These are phyloP conservation scores for Clarias macrocephalus DNA, from an alignment of 2,113 vertebrate genomes.

Conservation along the genomic window DNA sequence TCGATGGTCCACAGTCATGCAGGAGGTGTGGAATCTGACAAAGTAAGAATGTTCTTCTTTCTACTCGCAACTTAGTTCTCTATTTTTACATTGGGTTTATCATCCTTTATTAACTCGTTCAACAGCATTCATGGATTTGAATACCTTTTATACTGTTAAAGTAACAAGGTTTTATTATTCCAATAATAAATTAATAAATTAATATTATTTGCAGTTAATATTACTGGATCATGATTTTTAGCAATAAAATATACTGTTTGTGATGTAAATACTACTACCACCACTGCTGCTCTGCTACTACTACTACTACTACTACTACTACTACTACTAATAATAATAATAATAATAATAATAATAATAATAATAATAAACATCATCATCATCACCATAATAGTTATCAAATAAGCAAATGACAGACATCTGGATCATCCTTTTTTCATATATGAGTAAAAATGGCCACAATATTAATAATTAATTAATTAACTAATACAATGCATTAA, in stretches of 20 bases:
- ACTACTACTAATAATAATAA: background rate
- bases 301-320: no score
- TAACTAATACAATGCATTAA: background rate
- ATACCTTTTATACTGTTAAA: background rate
- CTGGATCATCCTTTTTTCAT: background rate
- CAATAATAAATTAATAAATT: no score
- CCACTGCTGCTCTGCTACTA: no score
- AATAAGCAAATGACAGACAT: background rate
- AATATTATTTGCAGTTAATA: background rate
- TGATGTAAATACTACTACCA: no score
- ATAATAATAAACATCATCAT: background rate
- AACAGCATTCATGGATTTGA: background rate
- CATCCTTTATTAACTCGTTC: background rate
- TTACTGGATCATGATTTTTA: background rate
- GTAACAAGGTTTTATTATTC: background rate
- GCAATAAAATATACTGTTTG: background rate
- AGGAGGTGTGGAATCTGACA: constrained; percentile 33
- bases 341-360: background rate
- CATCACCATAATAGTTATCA: background rate
- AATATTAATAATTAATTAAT: background rate
- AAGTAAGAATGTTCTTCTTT: constrained; percentile 20
- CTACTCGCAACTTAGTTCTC: constrained; percentile 5
- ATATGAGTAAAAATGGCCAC: background rate
- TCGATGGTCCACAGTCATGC: constrained; percentile 41
- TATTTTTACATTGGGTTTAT: constrained; percentile 6